Percentiles rank a stretch among this genome's conserved stretches.
Conservation (phyloP, 1,140 invertebrate species). For the Chrysoperla carnea region DNA sequence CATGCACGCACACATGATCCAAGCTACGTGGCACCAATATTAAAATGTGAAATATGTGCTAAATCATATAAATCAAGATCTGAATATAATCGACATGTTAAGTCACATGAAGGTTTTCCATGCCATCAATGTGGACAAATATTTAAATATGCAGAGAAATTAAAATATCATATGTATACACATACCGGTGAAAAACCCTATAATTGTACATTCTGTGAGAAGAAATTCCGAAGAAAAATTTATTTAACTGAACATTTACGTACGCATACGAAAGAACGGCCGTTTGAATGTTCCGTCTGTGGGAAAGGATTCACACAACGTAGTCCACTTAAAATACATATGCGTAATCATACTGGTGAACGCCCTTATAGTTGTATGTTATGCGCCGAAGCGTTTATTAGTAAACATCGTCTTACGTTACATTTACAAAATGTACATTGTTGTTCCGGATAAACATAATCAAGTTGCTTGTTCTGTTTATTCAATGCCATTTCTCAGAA, state of each 20-base stretch:
- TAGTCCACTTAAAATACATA: conserved; percentile 20
- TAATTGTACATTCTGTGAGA: conserved; percentile 39
- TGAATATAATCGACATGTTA: background rate
- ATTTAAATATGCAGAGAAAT: background rate
- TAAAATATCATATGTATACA: conserved; percentile 27
- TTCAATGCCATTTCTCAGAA: no score
- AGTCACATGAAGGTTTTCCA: background rate
- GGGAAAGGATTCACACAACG: conserved; percentile 29
- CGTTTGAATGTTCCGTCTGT: conserved; percentile 44
- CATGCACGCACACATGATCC: conserved; percentile 6
- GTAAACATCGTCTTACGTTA: background rate
- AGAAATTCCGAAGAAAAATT: conserved; percentile 53
- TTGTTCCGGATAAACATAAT: no score
- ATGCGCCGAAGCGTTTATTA: conserved; percentile 37
- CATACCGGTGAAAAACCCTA: conserved; percentile 41
- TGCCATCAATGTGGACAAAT: conserved; percentile 1
- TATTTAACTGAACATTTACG: conserved; percentile 70
- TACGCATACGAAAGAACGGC: conserved; percentile 74
- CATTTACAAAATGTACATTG: background rate
- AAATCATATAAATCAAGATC: background rate
- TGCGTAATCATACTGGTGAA: conserved; percentile 40
- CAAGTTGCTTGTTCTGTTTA: no score
- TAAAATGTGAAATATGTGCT: conserved; percentile 6
- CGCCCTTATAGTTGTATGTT: conserved; percentile 38
- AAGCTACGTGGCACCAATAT: background rate